Evolutionary conservation across 1,140 invertebrate genomes (phyloP), one percentile per base, ranked within the genome.

Genomic region (Telenomus remus): DNA sequence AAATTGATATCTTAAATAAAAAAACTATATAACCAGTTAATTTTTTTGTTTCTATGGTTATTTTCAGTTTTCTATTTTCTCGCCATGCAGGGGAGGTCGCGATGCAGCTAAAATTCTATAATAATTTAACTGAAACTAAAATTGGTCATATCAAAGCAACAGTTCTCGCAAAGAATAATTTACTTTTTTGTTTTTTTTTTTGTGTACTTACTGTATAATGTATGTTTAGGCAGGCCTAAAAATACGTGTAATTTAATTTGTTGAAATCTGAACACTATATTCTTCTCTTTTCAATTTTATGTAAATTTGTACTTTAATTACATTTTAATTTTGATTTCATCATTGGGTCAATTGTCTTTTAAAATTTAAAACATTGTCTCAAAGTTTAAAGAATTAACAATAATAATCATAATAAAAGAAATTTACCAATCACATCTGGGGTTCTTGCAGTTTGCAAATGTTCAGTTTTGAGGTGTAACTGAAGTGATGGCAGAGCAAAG

Each of bases 401-500:
- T n/a, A n/a, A n/a, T n/a, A n/a, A 8, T 14, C 14, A 51, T 14
- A 49, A 13, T 19, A 49, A 33, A 44, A 39, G 8, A 49, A 65
- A 73, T 79, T n/a, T 84, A 94, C 93, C 93, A 72, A 89, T 89
- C 14, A 92, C 89, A 78, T 93, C 92, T n/a, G 94, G 94, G 61
- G 93, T 92, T 50, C 81, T 88, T 39, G 91, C 89, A 4, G 91
- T 91, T 89, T 97, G 96, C 46, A 94, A 89, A 87, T 99, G 97
- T 83, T 96, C 94, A 1, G 97, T 98, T 89, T 97, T 96, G 39
- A 98, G 91, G 82, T 97, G 94, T 65, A 98, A 89, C 88, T 97
- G 96, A 76, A 98, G 89, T 13, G 95, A 94, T 0, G 97, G 97
- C 66, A 99, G 87, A 5, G 96, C 95, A 89, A 98, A 98, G 82